Conservation (phyloP, 2,113 vertebrate species). For the Dasyornis broadbenti region DNA sequence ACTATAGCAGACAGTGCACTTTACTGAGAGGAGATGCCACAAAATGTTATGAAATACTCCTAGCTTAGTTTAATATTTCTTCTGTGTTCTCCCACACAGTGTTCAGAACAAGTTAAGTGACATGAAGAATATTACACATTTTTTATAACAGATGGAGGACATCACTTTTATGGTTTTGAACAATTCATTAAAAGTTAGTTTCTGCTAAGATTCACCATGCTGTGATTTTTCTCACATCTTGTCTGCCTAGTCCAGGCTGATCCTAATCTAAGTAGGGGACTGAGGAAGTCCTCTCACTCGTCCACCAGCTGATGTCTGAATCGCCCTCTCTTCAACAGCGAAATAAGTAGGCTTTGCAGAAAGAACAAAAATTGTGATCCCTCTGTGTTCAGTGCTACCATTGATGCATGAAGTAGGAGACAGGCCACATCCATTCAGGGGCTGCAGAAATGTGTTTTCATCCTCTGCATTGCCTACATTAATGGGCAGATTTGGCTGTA, state of each 20-base stretch:
- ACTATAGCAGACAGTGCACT: neutral
- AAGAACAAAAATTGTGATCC: neutral
- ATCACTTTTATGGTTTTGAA: neutral
- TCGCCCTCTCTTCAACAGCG: neutral
- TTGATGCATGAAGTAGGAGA: neutral
- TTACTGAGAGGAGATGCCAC: neutral
- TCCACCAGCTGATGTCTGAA: neutral
- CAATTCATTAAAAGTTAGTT: constrained; percentile 13
- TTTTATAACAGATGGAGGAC: constrained; percentile 18
- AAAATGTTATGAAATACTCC: constrained; percentile 18
- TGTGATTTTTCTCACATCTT: neutral
- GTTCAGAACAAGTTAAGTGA: constrained; percentile 12
- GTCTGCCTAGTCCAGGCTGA: neutral
- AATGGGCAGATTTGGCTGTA: neutral
- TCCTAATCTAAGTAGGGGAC: neutral
- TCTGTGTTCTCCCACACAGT: constrained; percentile 11
- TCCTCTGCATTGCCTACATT: neutral
- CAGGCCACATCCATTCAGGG: neutral
- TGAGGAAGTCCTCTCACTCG: neutral
- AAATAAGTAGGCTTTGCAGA: neutral
- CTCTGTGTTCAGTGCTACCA: neutral
- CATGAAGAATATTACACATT: neutral
- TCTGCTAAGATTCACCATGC: neutral
- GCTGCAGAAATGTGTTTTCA: neutral
- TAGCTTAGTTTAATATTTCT: constrained; percentile 22